phyloP scores from a whole-genome alignment of 1,140 invertebrate genomes.

The Pseudomyrmex flavicornis region DNA sequence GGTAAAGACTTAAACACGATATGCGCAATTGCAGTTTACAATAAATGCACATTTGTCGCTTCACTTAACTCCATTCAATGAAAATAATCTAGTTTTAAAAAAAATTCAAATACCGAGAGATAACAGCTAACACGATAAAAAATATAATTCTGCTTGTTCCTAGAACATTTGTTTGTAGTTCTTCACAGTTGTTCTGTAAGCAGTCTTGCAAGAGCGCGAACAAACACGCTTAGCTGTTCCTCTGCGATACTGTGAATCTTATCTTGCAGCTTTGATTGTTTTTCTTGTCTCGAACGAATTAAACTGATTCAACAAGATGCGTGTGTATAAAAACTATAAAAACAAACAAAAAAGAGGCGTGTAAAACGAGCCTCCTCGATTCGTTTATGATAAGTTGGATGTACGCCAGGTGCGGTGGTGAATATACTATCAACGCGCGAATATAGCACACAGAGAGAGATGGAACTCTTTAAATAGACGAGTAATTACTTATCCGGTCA shows the following conservation, averaged over 20 bases:
- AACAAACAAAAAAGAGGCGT: not conserved
- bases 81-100: not conserved
- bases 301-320: too few relatives aligned
- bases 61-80: not conserved
- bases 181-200: not conserved
- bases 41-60: not conserved
- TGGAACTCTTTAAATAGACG: slow-evolving; percentile 55
- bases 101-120: not conserved
- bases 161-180: not conserved
- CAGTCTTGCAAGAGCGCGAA: not conserved
- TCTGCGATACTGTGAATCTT: too few relatives aligned
- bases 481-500: slow-evolving; percentile 50
- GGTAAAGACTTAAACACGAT: slow-evolving; percentile 14
- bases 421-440: slow-evolving; percentile 21
- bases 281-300: slow-evolving; percentile 9
- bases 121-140: not conserved
- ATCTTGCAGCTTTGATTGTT: too few relatives aligned
- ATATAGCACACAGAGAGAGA: slow-evolving; percentile 28
- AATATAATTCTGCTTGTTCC: not conserved
- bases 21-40: slow-evolving; percentile 16
- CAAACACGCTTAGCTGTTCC: not conserved
- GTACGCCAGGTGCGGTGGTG: slow-evolving; percentile 18
- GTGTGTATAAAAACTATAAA: not conserved
- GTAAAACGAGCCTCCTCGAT: slow-evolving; percentile 5
- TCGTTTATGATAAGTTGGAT: slow-evolving; percentile 39